These are phyloP conservation scores for Mobula hypostoma DNA, from an alignment of 2,113 vertebrate species.

Conservation along the genomic window DNA sequence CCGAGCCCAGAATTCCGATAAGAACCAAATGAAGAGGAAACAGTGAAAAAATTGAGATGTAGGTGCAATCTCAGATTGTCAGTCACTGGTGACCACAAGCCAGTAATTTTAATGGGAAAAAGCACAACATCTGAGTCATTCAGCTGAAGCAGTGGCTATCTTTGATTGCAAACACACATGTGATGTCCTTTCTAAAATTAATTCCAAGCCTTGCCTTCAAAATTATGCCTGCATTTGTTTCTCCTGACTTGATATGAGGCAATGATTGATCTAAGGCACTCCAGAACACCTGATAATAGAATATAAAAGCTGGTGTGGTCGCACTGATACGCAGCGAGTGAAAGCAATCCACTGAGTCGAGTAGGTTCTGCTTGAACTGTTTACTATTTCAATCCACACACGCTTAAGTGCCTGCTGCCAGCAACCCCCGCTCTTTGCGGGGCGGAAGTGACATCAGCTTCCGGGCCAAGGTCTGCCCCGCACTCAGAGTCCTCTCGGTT, in stretches of 20 bases:
- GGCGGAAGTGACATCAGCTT: too few relatives aligned
- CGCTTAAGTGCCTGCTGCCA: too few relatives aligned
- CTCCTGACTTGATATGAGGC: not conserved
- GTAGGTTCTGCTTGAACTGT: too few relatives aligned
- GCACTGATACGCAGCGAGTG: too few relatives aligned
- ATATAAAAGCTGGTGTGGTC: not conserved
- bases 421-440: too few relatives aligned
- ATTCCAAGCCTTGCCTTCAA: conserved; percentile 2
- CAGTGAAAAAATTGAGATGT: not conserved
- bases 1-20: conserved; percentile 6
- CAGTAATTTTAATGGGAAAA: conserved; percentile 24
- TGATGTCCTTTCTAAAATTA: conserved; percentile 2
- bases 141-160: not conserved
- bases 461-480: too few relatives aligned
- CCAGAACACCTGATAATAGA: not conserved
- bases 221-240: not conserved
- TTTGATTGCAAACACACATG: not conserved
- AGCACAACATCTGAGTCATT: not conserved
- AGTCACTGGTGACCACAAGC: not conserved
- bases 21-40: not conserved
- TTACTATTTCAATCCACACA: too few relatives aligned
- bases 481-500: too few relatives aligned
- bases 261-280: not conserved
- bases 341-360: too few relatives aligned
- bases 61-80: not conserved